A percentile compares a stretch with the other conserved stretches of the same genome.
phyloP scores from a whole-genome alignment of 2,113 vertebrate genomes.

The Nanorana parkeri region DNA sequence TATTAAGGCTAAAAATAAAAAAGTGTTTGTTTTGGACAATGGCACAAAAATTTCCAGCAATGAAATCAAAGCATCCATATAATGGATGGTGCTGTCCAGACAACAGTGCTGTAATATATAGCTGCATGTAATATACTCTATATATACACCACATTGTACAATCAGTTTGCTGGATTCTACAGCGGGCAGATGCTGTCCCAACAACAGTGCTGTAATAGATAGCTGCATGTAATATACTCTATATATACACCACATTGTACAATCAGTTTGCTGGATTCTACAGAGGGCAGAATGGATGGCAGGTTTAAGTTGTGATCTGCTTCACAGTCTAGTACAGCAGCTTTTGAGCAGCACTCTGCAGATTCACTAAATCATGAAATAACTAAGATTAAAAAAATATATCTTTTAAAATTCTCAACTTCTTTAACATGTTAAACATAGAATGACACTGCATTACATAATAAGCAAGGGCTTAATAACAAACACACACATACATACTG shows the following conservation, averaged over 20 bases:
- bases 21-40: slow-evolving; percentile 74
- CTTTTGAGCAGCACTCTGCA: slow-evolving; percentile 4
- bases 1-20: slow-evolving; percentile 84
- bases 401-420: slow-evolving; percentile 44
- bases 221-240: too few relatives aligned
- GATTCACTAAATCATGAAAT: slow-evolving; percentile 14
- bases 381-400: slow-evolving; percentile 32
- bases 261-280: slow-evolving; percentile 66
- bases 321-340: slow-evolving; percentile 45
- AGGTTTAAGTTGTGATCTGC: slow-evolving; percentile 61
- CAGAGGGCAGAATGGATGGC: slow-evolving; percentile 59
- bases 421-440: not conserved
- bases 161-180: slow-evolving; percentile 64
- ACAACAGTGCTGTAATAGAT: slow-evolving; percentile 60
- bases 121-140: too few relatives aligned
- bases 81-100: slow-evolving; percentile 63
- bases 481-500: not conserved
- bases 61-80: slow-evolving; percentile 69
- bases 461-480: slow-evolving; percentile 5
- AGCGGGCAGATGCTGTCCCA: slow-evolving; percentile 61
- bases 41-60: slow-evolving; percentile 74
- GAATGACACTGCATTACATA: not conserved
- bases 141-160: slow-evolving; percentile 64
- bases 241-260: slow-evolving; percentile 60
- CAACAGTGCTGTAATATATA: slow-evolving; percentile 60